Percentiles rank a stretch among this genome's conserved stretches.
Conservation (phyloP, 2,113 vertebrate species). For the Coreoperca whiteheadi region DNA sequence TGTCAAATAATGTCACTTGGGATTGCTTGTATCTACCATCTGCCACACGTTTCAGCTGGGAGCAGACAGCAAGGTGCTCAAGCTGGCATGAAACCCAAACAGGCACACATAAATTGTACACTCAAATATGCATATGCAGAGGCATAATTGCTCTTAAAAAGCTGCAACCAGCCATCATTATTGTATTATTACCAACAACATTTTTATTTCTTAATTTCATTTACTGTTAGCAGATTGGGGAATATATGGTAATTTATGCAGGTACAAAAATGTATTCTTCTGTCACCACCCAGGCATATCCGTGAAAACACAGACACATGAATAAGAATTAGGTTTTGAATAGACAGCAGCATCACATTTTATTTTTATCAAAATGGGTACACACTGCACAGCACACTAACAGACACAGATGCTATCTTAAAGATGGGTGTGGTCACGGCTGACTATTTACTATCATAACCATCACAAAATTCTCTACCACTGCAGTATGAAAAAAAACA, state of each 20-base stretch:
- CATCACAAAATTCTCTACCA: constrained; percentile 40
- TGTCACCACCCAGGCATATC: constrained; percentile 30
- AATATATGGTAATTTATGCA: constrained; percentile 57
- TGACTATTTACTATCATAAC: constrained; percentile 33
- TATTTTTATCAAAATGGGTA: constrained; percentile 20
- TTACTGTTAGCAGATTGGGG: constrained; percentile 14
- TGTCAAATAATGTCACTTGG: constrained; percentile 27
- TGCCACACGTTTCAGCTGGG: constrained; percentile 63
- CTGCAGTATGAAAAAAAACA: constrained; percentile 41
- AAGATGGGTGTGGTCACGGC: constrained; percentile 57
- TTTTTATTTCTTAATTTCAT: background rate
- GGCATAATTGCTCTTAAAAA: background rate
- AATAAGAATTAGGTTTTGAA: constrained; percentile 48
- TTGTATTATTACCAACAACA: constrained; percentile 1
- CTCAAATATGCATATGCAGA: constrained; percentile 9
- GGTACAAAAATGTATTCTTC: constrained; percentile 18
- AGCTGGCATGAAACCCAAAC: constrained; percentile 45
- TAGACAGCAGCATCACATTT: constrained; percentile 21
- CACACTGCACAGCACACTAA: background rate
- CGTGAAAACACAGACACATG: constrained; percentile 30
- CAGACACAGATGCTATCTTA: constrained; percentile 6
- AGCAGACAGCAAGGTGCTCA: constrained; percentile 47
- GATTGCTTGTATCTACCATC: constrained; percentile 69
- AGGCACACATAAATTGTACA: background rate
- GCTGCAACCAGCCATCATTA: background rate